These are phyloP conservation scores for Drosophila sp. DNA, from an alignment of 1,140 invertebrate species.

Conservation along the genomic window DNA sequence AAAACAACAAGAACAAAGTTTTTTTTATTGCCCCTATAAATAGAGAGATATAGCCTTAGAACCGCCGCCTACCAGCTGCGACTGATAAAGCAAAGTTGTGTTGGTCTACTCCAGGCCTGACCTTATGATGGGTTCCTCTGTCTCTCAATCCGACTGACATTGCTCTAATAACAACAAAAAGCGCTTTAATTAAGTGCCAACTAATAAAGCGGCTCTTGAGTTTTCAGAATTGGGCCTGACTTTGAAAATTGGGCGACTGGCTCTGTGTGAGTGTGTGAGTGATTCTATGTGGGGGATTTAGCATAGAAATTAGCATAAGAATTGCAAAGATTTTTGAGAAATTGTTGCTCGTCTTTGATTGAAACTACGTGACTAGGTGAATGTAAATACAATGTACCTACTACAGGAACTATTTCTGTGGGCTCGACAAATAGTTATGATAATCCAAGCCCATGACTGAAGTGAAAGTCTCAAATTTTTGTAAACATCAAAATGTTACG, in stretches of 20 bases:
- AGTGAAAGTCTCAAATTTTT: background rate
- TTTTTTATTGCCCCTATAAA: conserved; percentile 36
- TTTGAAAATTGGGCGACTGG: conserved; percentile 30
- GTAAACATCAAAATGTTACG: no score
- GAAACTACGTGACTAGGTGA: conserved; percentile 29
- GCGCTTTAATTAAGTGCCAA: conserved; percentile 57
- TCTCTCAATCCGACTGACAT: conserved; percentile 35
- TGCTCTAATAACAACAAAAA: conserved; percentile 28
- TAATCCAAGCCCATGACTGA: background rate
- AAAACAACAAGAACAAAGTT: conserved; percentile 1
- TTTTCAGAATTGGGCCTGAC: conserved; percentile 31
- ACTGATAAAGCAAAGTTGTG: conserved; percentile 37
- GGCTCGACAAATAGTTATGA: background rate
- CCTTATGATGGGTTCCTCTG: conserved; percentile 51
- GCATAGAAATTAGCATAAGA: conserved; percentile 56
- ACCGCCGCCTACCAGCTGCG: conserved; percentile 9
- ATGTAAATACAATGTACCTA: background rate
- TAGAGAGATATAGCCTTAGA: conserved; percentile 20
- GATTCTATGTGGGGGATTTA: background rate
- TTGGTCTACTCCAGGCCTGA: conserved; percentile 28
- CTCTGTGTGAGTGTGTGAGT: conserved; percentile 5
- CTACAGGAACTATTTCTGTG: background rate
- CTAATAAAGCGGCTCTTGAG: conserved; percentile 50
- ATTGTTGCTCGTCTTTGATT: conserved; percentile 17
- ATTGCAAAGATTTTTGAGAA: conserved; percentile 41